phyloP scores from a whole-genome alignment of 1,140 invertebrate genomes.

The Drosophila leontia region DNA sequence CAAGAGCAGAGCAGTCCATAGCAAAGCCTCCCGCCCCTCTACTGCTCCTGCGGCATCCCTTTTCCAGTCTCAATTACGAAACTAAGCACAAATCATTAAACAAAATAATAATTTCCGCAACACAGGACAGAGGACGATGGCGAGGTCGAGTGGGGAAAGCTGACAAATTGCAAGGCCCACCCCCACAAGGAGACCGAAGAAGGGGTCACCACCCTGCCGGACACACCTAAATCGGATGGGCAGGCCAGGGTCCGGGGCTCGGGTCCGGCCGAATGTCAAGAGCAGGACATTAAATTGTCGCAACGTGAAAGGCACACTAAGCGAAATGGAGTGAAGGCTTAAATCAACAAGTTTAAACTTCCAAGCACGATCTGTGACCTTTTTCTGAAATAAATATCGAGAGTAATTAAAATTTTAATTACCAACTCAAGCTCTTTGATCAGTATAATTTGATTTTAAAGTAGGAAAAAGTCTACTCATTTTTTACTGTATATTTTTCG shows the following conservation, averaged over 20 bases:
- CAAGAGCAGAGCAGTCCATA: conserved; percentile 51
- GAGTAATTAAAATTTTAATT: background rate
- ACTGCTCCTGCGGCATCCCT: conserved; percentile 13
- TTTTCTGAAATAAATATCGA: background rate
- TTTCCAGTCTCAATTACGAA: conserved; percentile 70
- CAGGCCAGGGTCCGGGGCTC: conserved; percentile 8
- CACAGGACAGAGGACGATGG: conserved; percentile 30
- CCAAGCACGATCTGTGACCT: background rate
- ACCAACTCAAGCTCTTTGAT: background rate
- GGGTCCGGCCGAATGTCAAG: conserved; percentile 65
- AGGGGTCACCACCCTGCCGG: conserved; percentile 11
- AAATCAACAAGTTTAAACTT: conserved; percentile 12
- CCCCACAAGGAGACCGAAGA: background rate
- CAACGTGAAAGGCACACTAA: conserved; percentile 47
- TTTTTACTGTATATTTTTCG: background rate
- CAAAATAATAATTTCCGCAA: conserved; percentile 83
- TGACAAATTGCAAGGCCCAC: conserved; percentile 38
- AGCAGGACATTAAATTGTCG: conserved; percentile 76
- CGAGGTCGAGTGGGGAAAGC: conserved; percentile 9
- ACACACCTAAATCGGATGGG: conserved; percentile 49
- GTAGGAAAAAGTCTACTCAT: background rate
- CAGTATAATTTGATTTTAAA: background rate
- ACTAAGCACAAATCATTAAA: conserved; percentile 82
- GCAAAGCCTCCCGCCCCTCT: background rate
- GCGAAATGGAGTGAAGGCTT: background rate